A percentile compares a stretch with the other conserved stretches of the same genome.
Evolutionary conservation across 64 coral and sea anemone species (phyloP).

Genomic region (Cladopsammia gracilis): DNA sequence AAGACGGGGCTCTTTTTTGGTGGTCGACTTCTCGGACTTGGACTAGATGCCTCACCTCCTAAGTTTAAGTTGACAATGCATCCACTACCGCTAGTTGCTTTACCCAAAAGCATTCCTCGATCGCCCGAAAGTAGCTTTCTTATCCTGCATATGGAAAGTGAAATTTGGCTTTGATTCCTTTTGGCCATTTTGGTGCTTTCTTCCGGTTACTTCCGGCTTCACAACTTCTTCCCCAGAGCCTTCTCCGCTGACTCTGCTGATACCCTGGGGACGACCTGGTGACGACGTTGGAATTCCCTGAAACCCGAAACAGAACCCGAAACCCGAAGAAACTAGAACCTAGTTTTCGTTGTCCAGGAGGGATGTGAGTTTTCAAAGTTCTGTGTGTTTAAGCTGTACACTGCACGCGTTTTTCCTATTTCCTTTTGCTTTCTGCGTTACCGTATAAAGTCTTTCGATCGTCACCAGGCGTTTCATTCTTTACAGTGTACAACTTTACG

Average conservation of each 20-base stretch:
- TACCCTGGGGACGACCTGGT: too few relatives aligned
- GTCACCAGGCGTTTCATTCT: not conserved
- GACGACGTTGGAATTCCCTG: too few relatives aligned
- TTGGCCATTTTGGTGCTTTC: not conserved
- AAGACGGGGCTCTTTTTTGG: not conserved
- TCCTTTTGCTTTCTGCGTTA: too few relatives aligned
- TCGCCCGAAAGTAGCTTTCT: not conserved
- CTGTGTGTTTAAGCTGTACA: too few relatives aligned
- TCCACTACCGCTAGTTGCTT: constrained; percentile 12
- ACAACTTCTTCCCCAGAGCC: too few relatives aligned
- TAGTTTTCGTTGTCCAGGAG: too few relatives aligned
- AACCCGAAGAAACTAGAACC: too few relatives aligned
- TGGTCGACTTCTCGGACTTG: not conserved
- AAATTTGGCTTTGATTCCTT: not conserved
- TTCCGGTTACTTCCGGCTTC: not conserved
- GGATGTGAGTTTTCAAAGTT: too few relatives aligned
- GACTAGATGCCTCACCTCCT: not conserved
- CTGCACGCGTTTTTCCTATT: too few relatives aligned
- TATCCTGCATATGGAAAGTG: not conserved
- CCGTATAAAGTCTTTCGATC: not conserved
- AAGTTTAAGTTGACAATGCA: not conserved
- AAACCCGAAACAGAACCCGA: too few relatives aligned
- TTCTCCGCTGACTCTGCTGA: too few relatives aligned
- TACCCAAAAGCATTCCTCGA: not conserved
- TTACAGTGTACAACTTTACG: not conserved